Evolutionary conservation across 2,113 vertebrate genomes (phyloP), one percentile per base, ranked within the genome.

Genomic region (Rousettus leschenaultii): DNA sequence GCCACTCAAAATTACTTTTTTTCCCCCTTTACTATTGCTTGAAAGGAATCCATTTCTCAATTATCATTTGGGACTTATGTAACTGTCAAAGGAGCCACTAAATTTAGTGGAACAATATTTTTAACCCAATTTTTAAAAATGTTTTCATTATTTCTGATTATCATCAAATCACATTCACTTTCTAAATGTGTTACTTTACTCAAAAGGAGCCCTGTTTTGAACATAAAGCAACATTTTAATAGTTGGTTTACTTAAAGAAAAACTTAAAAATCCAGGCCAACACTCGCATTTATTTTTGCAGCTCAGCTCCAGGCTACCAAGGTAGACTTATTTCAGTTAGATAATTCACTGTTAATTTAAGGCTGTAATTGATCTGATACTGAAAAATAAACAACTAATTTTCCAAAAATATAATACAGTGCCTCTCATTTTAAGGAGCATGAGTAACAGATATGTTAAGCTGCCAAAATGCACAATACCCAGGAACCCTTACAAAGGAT

Each of bases 361-460:
- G 93, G 83, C 51, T 11, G 2, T 92, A 97, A 98, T 98, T 95
- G 91, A 95, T 38, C 82, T 98, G 96, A 97, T 97, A 94, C 85
- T 97, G 92, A 96, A 93, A 94, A 98, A 98, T 95, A 98, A 98
- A 98, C 91, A 98, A 95, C 89, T 95, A 97, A 88, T 98, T 98
- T 98, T 98, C 97, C 96, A 98, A 98, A 98, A 98, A 98, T 94
- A 95, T 97, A 95, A 97, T 92, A 96, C 84, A 96, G 89, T 78
- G 0, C 87, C 86, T 97, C 86, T 97, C 66, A 97, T 96, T 98
- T 96, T 96, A 98, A 97, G 79, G 55, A 96, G 70, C 79, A 83
- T 95, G 95, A 97, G 92, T 92, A 98, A 92, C 83, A 97, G 88
- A 86, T 83, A 96, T 14, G n/a, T 65, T 93, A 70, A 93, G 89